Percentiles rank a stretch among this genome's conserved stretches.
These are phyloP conservation scores for Sebastes cheni DNA, from an alignment of 2,797 vertebrate genomes.

Conservation along the genomic window DNA sequence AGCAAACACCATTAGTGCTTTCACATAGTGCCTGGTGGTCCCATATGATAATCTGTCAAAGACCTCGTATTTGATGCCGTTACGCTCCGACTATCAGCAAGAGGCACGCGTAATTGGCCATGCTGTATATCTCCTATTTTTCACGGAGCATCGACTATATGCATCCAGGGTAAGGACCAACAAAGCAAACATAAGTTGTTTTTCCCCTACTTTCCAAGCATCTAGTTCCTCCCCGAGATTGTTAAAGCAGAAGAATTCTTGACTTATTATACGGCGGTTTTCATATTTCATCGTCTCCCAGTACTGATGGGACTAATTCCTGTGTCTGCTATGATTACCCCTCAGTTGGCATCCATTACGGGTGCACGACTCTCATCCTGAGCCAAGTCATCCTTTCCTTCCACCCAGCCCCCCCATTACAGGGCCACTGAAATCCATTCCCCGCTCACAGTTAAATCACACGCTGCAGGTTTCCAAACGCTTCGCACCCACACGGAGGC, in stretches of 20 bases:
- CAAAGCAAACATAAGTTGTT: background rate
- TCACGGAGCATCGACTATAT: background rate
- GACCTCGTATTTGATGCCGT: slow-evolving; percentile 1
- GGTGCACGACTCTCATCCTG: slow-evolving; percentile 48
- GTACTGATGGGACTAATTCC: slow-evolving; percentile 64
- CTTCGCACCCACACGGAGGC: slow-evolving; percentile 11
- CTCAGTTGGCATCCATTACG: slow-evolving; percentile 59
- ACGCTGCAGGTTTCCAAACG: slow-evolving; percentile 46
- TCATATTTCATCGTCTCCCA: slow-evolving; percentile 44
- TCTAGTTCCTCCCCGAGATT: slow-evolving; percentile 6
- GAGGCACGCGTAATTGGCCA: slow-evolving; percentile 9
- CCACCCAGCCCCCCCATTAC: slow-evolving; percentile 29
- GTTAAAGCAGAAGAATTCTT: slow-evolving; percentile 13
- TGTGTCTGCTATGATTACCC: slow-evolving; percentile 59
- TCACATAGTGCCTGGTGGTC: background rate
- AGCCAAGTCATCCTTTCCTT: slow-evolving; percentile 50
- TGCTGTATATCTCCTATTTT: background rate
- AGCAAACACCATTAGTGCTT: slow-evolving; percentile 12
- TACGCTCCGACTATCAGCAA: slow-evolving; percentile 1
- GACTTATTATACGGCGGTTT: slow-evolving; percentile 39
- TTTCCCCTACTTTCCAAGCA: background rate
- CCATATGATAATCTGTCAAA: slow-evolving; percentile 20
- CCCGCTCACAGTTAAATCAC: slow-evolving; percentile 57
- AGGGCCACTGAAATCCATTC: slow-evolving; percentile 47
- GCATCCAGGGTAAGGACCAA: background rate